Conservation (phyloP, 2,888 invertebrate species). For the Ceraclea dissimilis region DNA sequence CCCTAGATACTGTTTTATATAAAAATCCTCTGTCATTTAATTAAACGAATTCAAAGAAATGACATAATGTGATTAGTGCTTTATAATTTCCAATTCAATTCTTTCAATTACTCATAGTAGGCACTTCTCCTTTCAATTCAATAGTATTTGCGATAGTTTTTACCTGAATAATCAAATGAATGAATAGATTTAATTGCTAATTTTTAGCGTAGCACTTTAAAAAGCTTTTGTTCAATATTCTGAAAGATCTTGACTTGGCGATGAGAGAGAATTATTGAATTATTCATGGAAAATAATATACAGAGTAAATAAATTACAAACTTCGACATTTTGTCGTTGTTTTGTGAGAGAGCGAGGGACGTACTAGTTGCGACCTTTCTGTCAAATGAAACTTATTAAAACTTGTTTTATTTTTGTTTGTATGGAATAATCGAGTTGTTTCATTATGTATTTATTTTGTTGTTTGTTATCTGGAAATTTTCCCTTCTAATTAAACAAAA, state of each 20-base stretch:
- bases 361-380: neutral
- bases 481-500: neutral
- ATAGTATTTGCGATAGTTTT: no score
- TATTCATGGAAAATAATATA: neutral
- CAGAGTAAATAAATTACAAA: neutral
- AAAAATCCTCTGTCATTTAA: no score
- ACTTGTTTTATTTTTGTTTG: conserved; percentile 1
- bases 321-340: no score
- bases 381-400: conserved; percentile 1
- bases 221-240: neutral
- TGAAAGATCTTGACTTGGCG: neutral
- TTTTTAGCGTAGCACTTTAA: neutral
- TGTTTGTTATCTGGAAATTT: neutral
- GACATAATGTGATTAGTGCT: no score
- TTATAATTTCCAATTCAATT: no score
- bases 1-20: no score
- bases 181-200: neutral
- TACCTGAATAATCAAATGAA: no score
- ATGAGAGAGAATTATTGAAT: neutral
- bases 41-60: no score
- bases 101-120: no score
- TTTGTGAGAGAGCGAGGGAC: neutral
- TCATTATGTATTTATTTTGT: neutral
- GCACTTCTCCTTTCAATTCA: no score
- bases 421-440: neutral